Base-by-base conservation (phyloP, 2,888 invertebrate genomes). In the Horisme vitalbata region DNA sequence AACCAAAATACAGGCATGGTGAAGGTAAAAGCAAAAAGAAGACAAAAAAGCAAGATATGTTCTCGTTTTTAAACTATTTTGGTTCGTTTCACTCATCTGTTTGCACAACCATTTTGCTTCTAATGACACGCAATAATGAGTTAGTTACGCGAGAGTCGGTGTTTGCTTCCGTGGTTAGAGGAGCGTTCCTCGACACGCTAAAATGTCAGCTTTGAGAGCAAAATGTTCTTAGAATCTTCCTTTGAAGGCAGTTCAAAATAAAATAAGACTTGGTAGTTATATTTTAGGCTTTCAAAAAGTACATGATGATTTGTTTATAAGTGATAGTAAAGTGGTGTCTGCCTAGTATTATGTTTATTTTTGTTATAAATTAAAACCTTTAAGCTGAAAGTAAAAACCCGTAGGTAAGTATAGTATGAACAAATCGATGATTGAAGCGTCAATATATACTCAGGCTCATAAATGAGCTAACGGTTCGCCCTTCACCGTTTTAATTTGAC, bases 41-140 rank as follows among this genome's bases (percentile, higher is more conserved):
- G 24, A 38, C 21, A 45, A 13, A 23, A 27, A 52, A 24, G 10
- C 26, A 11, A 28, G 9, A 47, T 52, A 24, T 32, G 45, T 51
- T 57, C 48, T 41, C 41, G 36, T 52, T 57, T 18, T 47, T 31
- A 39, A 38, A 44, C 31, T 21, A 38, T 35, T 34, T 44, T 31
- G 21, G 43, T 38, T 8, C 46, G 30, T 49, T 55, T 48, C 55
- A 52, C 44, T 53, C 34, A 14, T 43, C 15, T 45, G 70, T 77
- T 76, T 78, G 68, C 52, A 32, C 55, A 71, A 71, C 60, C 75
- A 65, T 71, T 86, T 86, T 71, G 75, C 82, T 77, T 71, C 73
- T 78, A 85, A 86, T 82, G 87, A 87, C 87, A 80, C 63, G 82
- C 74, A 72, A 83, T 87, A 84, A 87, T 81, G 80, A 83, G 76